Evolutionary conservation across 2,113 vertebrate genomes (phyloP), one percentile per base, ranked within the genome.

Genomic region (Myocastor coypus): DNA sequence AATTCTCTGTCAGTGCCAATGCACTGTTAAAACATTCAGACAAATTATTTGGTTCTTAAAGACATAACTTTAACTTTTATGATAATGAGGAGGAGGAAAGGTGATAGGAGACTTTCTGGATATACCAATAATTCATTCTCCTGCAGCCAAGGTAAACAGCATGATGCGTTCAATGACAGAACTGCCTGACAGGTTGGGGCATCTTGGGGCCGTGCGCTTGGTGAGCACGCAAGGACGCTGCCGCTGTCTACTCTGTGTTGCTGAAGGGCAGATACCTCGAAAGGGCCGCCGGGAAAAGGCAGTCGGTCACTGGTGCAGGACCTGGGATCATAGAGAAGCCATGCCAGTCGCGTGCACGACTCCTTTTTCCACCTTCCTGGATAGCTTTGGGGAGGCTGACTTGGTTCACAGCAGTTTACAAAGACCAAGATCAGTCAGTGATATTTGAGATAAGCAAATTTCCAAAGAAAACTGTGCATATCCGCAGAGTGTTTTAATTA

Each of bases 31-130:
- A 97, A 96, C 96, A 91, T 94, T 92, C 77, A 93, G 81, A 93
- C 88, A 96, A 93, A 85, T 97, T 84, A 97, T 90, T 96, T 96
- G 81, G 30, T 88, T 96, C 87, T 93, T 97, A 96, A 97, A 97
- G 97, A 95, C 94, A 75, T 96, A 94, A 97, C 96, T 93, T 95
- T 59, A 96, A 94, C 75, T 97, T 97, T 97, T 95, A 97, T 95
- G 95, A 95, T 96, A 96, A 92, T 97, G 96, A 95, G 95, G 87
- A 94, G 32, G 87, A 95, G 19, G 46, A 92, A 94, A 95, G 68
- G 63, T 96, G 42, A 28, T 83, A 71, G 50, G 63, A 92, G 84
- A 87, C 84, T 92, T 80, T 95, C 55, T 92, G 84, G 96, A 83
- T 95, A 86, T 88, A 90, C 55, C 68, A 89, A 69, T 94, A 92